Evolutionary conservation across 2,888 invertebrate genomes (phyloP), one percentile per base, ranked within the genome.

Genomic region (Noctua fimbriata): DNA sequence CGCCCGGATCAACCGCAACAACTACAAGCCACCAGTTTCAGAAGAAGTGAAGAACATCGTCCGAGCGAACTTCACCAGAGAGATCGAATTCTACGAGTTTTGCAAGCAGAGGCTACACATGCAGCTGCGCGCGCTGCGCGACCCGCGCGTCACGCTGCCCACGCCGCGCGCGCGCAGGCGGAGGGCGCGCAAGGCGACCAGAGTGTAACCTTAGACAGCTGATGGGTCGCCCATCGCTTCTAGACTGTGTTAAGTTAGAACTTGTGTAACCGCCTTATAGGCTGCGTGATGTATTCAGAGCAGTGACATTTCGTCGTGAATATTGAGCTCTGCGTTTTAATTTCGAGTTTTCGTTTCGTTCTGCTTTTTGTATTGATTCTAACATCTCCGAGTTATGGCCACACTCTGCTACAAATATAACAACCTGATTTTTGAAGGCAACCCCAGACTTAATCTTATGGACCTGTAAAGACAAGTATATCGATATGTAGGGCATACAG

Each of bases 61-160:
- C 10, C 97, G 98, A 86, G 97, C 97, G 63, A 99, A 99, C 95
- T 99, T 99, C 93, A 99, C 99, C 0, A 97, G 98, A 78, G 99
- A 99, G 95, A 98, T 99, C 21, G 99, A 99, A 91, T 99, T 99
- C 95, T 99, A 99, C 94, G 98, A 99, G 92, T 99, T 99, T 93
- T 99, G 99, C 93, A 98, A 98, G 89, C 99, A 99, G 92, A 97
- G 99, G 90, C 97, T 99, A 32, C 98, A 99, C 91, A 97, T 98
- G 93, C 99, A 99, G 91, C 97, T 98, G 82, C 95, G 98, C 80
- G 98, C 98, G 0, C 96, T 98, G 1, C 97, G 98, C 91, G 97
- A 98, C 78, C 97, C 97, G 4, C 81, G 92, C 0, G 90, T 95
- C 44, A 89, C 93, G 0, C 85, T 94, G 9, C 93, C 94, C 0